phyloP scores from a whole-genome alignment of 2,888 invertebrate genomes.

The Tuta absoluta region DNA sequence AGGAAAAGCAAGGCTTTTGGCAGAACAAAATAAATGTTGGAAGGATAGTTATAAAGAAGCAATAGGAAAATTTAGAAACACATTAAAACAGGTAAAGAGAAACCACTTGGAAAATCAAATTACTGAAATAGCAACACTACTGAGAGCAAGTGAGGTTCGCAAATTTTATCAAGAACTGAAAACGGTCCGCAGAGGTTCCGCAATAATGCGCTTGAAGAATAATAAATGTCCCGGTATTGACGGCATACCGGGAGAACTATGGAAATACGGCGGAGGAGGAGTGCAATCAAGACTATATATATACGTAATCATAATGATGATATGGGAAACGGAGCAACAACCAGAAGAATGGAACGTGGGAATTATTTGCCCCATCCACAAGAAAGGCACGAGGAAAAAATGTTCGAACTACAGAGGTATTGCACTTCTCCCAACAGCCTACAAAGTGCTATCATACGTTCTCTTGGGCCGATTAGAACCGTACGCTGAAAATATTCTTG shows the following conservation, averaged over 20 bases:
- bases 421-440: slow-evolving; percentile 26
- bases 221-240: slow-evolving; percentile 8
- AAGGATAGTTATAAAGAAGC: neutral
- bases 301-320: neutral
- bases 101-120: neutral
- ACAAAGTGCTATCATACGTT: slow-evolving; percentile 27
- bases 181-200: slow-evolving; percentile 4
- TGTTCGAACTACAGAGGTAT: slow-evolving; percentile 28
- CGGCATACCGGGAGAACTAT: neutral
- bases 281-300: neutral
- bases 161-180: slow-evolving; percentile 15
- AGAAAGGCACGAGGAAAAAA: slow-evolving; percentile 26
- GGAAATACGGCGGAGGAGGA: slow-evolving; percentile 12
- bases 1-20: too few relatives aligned
- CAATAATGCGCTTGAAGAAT: slow-evolving; percentile 1
- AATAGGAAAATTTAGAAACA: neutral
- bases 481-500: too few relatives aligned
- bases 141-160: neutral
- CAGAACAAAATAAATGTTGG: too few relatives aligned
- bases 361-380: slow-evolving; percentile 25
- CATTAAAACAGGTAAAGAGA: neutral
- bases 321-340: slow-evolving; percentile 16
- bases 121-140: neutral
- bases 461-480: slow-evolving; percentile 20
- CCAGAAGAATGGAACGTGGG: slow-evolving; percentile 20